A percentile compares a stretch with the other conserved stretches of the same genome.
Evolutionary conservation across 37 sponge, comb jelly and placozoan species (phyloP).

Genomic region (Dysidea cf. avara): DNA sequence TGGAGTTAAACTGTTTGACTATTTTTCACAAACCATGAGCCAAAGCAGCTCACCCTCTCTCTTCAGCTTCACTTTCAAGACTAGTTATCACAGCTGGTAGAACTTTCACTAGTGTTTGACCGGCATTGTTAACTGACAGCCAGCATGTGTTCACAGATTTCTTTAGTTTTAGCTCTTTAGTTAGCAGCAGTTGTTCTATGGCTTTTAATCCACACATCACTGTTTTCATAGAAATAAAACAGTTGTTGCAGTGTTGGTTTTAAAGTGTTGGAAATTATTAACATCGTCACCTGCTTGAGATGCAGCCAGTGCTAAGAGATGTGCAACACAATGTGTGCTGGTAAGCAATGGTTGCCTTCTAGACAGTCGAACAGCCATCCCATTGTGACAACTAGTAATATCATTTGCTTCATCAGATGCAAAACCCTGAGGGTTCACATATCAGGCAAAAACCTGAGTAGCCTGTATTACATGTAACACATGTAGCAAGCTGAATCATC

Average conservation of each 20-base stretch:
- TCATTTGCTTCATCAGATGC: slow-evolving; percentile 51
- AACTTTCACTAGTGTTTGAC: neutral
- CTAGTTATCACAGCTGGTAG: slow-evolving; percentile 24
- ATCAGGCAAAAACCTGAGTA: too few species aligned
- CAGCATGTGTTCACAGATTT: slow-evolving; percentile 23
- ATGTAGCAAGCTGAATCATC: too few species aligned
- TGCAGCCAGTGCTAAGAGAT: slow-evolving; percentile 38
- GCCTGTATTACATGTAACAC: too few species aligned
- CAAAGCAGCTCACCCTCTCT: slow-evolving; percentile 17
- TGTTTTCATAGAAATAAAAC: slow-evolving; percentile 36
- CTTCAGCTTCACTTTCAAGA: too few species aligned
- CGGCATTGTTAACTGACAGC: too few species aligned
- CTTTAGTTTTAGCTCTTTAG: slow-evolving; percentile 27
- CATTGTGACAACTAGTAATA: slow-evolving; percentile 18
- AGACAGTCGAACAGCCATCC: too few species aligned
- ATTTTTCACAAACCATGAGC: slow-evolving; percentile 22
- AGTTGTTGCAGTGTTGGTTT: slow-evolving; percentile 24
- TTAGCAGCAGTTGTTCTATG: slow-evolving; percentile 11
- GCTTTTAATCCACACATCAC: slow-evolving; percentile 18
- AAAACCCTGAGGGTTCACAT: too few species aligned
- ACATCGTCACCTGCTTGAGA: slow-evolving; percentile 36
- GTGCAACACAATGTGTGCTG: slow-evolving; percentile 34
- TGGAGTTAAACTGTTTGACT: slow-evolving; percentile 16
- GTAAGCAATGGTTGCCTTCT: slow-evolving; percentile 26
- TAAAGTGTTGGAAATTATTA: slow-evolving; percentile 16